phyloP scores from a whole-genome alignment of 2,113 vertebrate species.

The Nansenia antarctica region DNA sequence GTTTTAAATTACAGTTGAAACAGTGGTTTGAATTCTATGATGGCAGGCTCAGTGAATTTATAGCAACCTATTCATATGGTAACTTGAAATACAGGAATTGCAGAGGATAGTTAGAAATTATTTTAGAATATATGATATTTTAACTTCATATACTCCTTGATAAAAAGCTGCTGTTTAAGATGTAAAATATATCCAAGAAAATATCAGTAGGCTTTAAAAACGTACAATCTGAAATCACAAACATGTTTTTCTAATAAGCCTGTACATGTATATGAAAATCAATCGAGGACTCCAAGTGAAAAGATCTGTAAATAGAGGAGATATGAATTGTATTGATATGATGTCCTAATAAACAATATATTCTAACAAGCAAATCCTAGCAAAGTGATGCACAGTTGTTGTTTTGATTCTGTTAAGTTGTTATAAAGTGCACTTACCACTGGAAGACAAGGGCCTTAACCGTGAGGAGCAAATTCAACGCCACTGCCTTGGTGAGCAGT shows the following conservation, averaged over 20 bases:
- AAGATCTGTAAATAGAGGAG: neutral
- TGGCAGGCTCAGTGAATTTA: neutral
- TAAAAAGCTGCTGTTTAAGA: neutral
- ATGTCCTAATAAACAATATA: too few species aligned
- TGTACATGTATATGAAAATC: neutral
- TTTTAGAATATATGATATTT: too few species aligned
- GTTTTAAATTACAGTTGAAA: constrained; percentile 42
- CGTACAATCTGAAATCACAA: too few species aligned
- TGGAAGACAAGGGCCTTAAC: constrained; percentile 51
- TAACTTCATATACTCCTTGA: neutral
- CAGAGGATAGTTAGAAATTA: neutral
- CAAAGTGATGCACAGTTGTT: too few species aligned
- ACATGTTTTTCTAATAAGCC: too few species aligned
- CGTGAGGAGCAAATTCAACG: constrained; percentile 60
- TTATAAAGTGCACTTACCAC: neutral
- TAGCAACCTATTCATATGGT: neutral
- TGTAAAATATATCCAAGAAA: neutral
- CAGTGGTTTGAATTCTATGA: constrained; percentile 47
- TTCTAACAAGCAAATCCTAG: too few species aligned
- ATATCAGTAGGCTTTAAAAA: neutral
- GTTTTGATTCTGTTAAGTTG: neutral
- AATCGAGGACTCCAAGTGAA: neutral
- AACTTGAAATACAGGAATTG: neutral
- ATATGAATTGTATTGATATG: neutral
- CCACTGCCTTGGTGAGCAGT: constrained; percentile 60